Evolutionary conservation across 2,113 vertebrate genomes (phyloP), one percentile per base, ranked within the genome.

Genomic region (Mobula birostris): DNA sequence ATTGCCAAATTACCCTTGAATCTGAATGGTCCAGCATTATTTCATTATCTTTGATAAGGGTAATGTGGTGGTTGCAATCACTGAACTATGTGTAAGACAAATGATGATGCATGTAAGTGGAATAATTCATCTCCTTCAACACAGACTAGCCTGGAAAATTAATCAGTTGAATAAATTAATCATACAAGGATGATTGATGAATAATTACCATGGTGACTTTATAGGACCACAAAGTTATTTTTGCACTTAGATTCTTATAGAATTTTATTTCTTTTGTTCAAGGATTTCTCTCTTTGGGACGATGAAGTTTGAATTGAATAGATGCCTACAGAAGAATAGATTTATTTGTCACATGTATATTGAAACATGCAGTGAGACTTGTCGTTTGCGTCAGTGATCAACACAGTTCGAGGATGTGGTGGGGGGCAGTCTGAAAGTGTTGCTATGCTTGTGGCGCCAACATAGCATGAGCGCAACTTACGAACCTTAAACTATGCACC

Each of bases 121-220:
- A 93, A 93, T 93, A 74, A 93, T 93, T 93, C 17, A 93, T 76
- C 85, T 68, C n/a, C 12, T 68, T 90, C 68, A 93, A 36, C 32
- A 93, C 14, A 48, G 70, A 93, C 68, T 93, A 74, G 36, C 68
- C 4, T 27, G 91, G 70, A 56, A 40, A 74, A 93, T 93, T 93
- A 74, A 74, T 93, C 91, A 48, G 68, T 74, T 93, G 24, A 11
- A 93, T 76, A 74, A 24, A 74, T 74, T 74, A 21, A 74, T 29
- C 70, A 56, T 76, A 29, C 24, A 74, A 56, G 91, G 36, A 48
- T 7, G 48, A 40, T 74, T 3, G 24, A 68, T 56, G 40, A 93
- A 93, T 14, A 93, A 74, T 6, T 17, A 93, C 19, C 21, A 93
- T 93, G 14, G 36, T 93, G 72, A 93, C 91, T 93, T 74, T 21